Base-by-base conservation (phyloP, 2,888 invertebrate genomes). In the Drosophila prostipennis region DNA sequence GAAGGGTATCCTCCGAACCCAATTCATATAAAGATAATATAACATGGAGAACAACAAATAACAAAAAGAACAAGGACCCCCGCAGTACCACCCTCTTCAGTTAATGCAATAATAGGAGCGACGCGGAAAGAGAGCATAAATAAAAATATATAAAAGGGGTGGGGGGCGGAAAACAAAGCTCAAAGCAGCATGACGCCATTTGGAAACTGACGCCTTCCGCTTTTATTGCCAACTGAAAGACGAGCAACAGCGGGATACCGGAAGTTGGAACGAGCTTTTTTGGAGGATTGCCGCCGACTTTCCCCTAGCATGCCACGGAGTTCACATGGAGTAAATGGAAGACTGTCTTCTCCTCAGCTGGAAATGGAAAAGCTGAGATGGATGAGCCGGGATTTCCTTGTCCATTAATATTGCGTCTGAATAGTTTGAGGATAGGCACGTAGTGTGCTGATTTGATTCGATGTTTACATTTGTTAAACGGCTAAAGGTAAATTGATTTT, bases 111-210 rank as follows among this genome's bases (percentile, higher is more conserved):
- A 75, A 74, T 65, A 67, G 51, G 48, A 71, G 19, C 42, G 42
- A 53, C 45, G 39, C 39, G 57, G 34, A 61, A 57, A 26, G 45
- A 19, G 61, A 19, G 61, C 58, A 70, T 74, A 76, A 55, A 75
- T 67, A 71, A 76, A 72, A 61, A 60, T 48, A 54, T 37, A 58
- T 46, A 55, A 48, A 52, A 55, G 43, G 64, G 54, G 34, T 11
- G 10, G n/a, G 40, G 52, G 67, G 26, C 26, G 69, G 68, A 55
- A 76, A 54, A 64, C 75, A 72, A 68, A 63, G 61, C 77, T 64
- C 72, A 68, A 58, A 57, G 61, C 80, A 80, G 76, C 84, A 78
- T 76, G 80, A 71, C 70, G 79, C 82, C 82, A 77, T 80, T 80
- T 79, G 74, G 70, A 77, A 82, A 82, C 70, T 72, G 77, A 73